Evolutionary conservation across 1,140 invertebrate genomes (phyloP).

Genomic region (Temnothorax curvispinosus): DNA sequence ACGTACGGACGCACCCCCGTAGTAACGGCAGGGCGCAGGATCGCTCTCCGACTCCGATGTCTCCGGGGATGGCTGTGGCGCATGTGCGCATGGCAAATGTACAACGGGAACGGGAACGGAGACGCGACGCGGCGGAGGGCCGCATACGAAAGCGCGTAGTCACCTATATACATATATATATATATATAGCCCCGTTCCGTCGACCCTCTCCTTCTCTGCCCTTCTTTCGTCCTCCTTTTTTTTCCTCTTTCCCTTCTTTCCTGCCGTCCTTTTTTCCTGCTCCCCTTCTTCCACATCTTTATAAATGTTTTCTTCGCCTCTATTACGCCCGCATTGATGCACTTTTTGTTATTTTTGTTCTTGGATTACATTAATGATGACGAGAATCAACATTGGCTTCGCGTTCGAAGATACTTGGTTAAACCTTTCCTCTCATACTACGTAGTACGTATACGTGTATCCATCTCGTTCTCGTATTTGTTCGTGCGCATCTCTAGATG

Average conservation of each 20-base stretch:
- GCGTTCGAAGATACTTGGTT: conserved; percentile 10
- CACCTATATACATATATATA: neutral
- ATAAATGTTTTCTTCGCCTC: neutral
- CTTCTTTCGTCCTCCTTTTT: neutral
- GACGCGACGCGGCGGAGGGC: neutral
- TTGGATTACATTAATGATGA: neutral
- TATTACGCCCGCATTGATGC: conserved; percentile 24
- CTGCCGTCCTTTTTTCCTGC: neutral
- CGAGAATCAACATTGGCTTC: neutral
- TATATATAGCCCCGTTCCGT: conserved; percentile 48
- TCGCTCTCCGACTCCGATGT: conserved; percentile 42
- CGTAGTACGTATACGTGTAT: no score
- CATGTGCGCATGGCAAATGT: conserved; percentile 46
- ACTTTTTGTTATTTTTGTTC: conserved; percentile 24
- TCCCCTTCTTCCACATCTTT: neutral
- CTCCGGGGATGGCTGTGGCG: neutral
- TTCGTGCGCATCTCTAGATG: no score
- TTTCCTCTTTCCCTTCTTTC: neutral
- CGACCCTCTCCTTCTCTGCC: conserved; percentile 2
- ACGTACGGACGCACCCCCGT: conserved; percentile 73
- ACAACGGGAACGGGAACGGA: conserved; percentile 10
- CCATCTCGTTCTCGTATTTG: neutral
- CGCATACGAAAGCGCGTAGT: conserved; percentile 65
- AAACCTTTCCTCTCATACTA: neutral
- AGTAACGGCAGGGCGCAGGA: conserved; percentile 63